Conservation (phyloP, 2,888 invertebrate genomes). For the Stenchaetothrips biformis region DNA sequence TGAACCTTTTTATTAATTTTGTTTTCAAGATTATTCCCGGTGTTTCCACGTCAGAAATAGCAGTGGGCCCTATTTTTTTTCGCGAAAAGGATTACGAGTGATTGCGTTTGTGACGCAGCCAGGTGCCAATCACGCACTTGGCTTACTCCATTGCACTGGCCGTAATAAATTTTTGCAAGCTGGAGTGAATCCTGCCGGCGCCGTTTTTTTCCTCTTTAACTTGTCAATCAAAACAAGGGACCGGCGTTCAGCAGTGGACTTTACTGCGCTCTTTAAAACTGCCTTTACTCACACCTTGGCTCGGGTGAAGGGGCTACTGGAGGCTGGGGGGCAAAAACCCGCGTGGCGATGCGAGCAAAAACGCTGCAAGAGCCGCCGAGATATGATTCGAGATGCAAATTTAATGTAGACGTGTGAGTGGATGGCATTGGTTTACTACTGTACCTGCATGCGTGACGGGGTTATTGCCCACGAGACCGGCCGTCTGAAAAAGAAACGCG, state of each 20-base stretch:
- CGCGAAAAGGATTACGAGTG: background rate
- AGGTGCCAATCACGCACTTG: background rate
- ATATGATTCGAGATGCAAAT: slow-evolving; percentile 10
- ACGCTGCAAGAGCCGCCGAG: background rate
- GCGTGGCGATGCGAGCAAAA: background rate
- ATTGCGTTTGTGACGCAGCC: background rate
- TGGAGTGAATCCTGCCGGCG: no score
- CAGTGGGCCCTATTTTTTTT: background rate
- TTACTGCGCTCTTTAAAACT: slow-evolving; percentile 1
- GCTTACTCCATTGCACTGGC: background rate
- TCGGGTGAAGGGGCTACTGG: background rate
- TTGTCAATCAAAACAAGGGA: background rate
- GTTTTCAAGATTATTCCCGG: no score
- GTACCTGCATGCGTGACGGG: background rate
- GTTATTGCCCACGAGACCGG: background rate
- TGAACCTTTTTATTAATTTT: background rate
- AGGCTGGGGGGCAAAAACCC: background rate
- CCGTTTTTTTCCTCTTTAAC: background rate
- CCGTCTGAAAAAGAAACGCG: no score
- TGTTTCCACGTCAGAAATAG: background rate
- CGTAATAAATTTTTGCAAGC: no score
- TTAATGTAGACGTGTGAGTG: background rate
- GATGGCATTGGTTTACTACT: background rate
- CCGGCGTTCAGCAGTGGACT: background rate
- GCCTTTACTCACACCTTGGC: slow-evolving; percentile 10